Evolutionary conservation across 2,113 vertebrate genomes (phyloP), one percentile per base, ranked within the genome.

Genomic region (Epinephelus cyanopodus): DNA sequence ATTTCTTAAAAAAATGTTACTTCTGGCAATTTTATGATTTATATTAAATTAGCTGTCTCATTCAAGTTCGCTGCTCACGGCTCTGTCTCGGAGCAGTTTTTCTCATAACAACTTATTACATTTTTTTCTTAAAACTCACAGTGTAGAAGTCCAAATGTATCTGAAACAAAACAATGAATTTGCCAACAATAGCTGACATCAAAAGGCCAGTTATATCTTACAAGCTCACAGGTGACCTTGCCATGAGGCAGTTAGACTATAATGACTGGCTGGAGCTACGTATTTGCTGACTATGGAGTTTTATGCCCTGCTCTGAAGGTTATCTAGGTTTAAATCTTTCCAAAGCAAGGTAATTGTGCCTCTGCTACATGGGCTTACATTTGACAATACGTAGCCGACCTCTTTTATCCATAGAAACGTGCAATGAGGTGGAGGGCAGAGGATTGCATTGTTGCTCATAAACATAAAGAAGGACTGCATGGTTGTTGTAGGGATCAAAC

Each of bases 241-340:
- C 61, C 60, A 42, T 17, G 37, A 71, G 66, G 68, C 47, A 72
- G 13, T 29, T 21, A 23, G 61, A 21, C 15, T n/a, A 19, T 57
- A 73, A 81, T 63, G 72, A 72, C 47, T 62, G 10, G 18, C 14
- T 71, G 33, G 25, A 61, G 57, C 29, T n/a, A 1, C 8, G 4
- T 17, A 21, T 63, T 53, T 63, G 68, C 74, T 60, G 73, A 84
- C 50, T 69, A 33, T 62, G 5, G 48, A 48, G 15, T 48, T 67
- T 14, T 7, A 39, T 17, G n/a, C 10, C 6, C 68, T 67, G 47
- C 13, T 79, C 39, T 67, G 47, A 67, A 79, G 82, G 72, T 82
- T 76, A 77, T 74, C 77, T 50, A 11, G 5, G 7, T 27, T 33
- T 18, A 63, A 6, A 45, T 69, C 14, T 62, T 62, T 48, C 54